Percentiles rank a stretch among this genome's conserved stretches.
phyloP scores from a whole-genome alignment of 2,888 invertebrate species.

The Hirtodrosophila histrioides region DNA sequence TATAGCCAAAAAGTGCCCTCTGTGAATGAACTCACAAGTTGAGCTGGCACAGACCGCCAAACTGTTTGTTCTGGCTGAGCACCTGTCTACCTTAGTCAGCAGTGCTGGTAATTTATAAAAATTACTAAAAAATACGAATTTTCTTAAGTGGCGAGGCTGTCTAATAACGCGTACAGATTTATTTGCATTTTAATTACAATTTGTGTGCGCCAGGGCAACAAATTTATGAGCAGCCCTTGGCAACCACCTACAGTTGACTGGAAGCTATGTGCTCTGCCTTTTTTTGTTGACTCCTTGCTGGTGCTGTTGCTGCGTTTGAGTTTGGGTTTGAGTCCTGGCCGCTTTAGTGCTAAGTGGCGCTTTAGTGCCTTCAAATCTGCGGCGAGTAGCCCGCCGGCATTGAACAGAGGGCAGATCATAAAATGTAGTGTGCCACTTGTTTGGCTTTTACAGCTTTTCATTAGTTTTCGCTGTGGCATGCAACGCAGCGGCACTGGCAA shows the following conservation, averaged over 20 bases:
- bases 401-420: constrained; percentile 48
- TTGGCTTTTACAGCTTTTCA: constrained; percentile 76
- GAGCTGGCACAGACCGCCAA: not conserved
- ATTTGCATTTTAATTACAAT: constrained; percentile 76
- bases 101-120: constrained; percentile 57
- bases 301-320: not conserved
- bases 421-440: constrained; percentile 72
- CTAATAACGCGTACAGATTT: constrained; percentile 66
- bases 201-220: constrained; percentile 44
- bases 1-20: not conserved
- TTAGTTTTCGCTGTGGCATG: constrained; percentile 59
- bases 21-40: constrained; percentile 3
- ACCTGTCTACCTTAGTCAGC: not conserved
- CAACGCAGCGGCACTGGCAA: constrained; percentile 29
- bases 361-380: constrained; percentile 76
- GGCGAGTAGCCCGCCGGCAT: constrained; percentile 45
- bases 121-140: constrained; percentile 41
- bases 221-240: constrained; percentile 46
- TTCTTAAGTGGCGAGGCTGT: constrained; percentile 35
- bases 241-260: not conserved
- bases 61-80: constrained; percentile 1
- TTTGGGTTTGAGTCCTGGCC: constrained; percentile 41
- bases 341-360: constrained; percentile 76
- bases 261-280: not conserved
- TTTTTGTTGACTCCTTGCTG: not conserved